These are phyloP conservation scores for Catharus minimus DNA, from an alignment of 2,113 vertebrate genomes.

Conservation along the genomic window DNA sequence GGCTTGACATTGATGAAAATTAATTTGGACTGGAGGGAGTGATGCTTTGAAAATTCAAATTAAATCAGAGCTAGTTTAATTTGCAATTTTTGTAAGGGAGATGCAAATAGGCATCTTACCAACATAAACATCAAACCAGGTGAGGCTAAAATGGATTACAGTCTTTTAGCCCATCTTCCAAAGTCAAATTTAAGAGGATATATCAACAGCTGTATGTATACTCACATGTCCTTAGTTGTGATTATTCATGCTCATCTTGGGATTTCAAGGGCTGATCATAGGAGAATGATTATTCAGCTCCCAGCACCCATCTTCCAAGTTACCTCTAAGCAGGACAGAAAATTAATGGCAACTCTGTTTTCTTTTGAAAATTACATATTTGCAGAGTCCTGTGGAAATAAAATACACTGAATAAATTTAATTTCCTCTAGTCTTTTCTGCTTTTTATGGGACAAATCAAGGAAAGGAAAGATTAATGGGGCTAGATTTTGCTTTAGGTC, in stretches of 20 bases:
- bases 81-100: neutral
- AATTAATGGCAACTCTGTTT: neutral
- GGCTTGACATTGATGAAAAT: neutral
- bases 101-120: neutral
- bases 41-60: neutral
- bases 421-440: neutral
- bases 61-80: neutral
- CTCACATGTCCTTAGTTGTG: neutral
- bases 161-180: neutral
- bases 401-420: neutral
- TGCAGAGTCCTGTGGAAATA: neutral
- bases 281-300: neutral
- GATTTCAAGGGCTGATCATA: neutral
- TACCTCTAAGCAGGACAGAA: neutral
- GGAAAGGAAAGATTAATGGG: neutral
- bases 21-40: neutral
- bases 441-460: neutral
- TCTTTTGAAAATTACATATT: neutral
- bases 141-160: neutral
- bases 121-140: neutral
- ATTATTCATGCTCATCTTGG: neutral
- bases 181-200: neutral
- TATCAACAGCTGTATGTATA: neutral
- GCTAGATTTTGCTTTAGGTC: neutral
- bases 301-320: neutral